Evolutionary conservation across 1,140 invertebrate species (phyloP), one percentile per base, ranked within the genome.

Genomic region (Temnothorax longispinosus): DNA sequence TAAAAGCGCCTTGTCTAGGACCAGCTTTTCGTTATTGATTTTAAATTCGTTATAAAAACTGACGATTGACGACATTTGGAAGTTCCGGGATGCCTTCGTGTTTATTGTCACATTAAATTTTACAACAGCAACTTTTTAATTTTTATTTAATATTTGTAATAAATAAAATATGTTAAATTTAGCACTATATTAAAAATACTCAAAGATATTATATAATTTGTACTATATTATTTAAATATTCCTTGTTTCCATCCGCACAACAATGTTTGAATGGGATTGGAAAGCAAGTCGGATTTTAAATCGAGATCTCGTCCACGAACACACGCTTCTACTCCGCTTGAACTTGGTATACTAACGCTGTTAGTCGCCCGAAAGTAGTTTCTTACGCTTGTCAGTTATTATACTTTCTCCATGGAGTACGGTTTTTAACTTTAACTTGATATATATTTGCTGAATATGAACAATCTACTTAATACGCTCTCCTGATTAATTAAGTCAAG

Each of bases 251-350:
- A 75, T 38, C 13, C 10, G n/a, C 11, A 21, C 10, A 58, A 58
- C n/a, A 75, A 38, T 58, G 21, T 10, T 10, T 27, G 54, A 60
- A 27, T 41, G 18, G n/a, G 15, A 67, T 52, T 80, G 44, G 76
- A 80, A 80, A 80, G 41, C 44, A 65, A 78, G 44, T 18, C 32
- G 60, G 44, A 80, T 67, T 67, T 67, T 38, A 67, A 77, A 47
- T 78, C 60, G 4, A 67, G 76, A 67, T 67, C 32, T 80, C 60
- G 11, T 15, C 41, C 50, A 27, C 44, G 18, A 50, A 21, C 60
- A 52, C 60, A 32, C 44, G 32, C 18, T 65, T 80, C 44, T 32
- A 38, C 47, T 80, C 38, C 41, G 3, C 62, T 35, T 52, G 11
- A 50, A n/a, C 32, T 64, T 64, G 10, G 21, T 77, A 15, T 21